Evolutionary conservation across 2,888 invertebrate genomes (phyloP).

Genomic region (Tenthredo distinguenda): DNA sequence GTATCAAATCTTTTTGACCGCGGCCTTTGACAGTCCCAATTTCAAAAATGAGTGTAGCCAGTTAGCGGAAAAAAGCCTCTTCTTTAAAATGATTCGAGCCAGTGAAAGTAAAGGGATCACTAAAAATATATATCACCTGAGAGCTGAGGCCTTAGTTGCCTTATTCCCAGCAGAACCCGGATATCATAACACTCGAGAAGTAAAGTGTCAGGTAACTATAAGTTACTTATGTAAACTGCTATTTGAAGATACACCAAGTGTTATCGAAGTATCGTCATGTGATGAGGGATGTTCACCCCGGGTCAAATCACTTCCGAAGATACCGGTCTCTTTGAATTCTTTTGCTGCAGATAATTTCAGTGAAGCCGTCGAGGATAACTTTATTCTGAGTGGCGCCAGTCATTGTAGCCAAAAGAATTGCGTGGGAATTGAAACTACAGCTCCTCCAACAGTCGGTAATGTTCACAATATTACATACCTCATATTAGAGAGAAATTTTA

Average conservation of each 20-base stretch:
- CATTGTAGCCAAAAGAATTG: conserved; percentile 3
- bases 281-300: conserved; percentile 6
- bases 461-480: not conserved
- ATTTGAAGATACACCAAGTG: conserved; percentile 14
- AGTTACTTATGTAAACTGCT: not conserved
- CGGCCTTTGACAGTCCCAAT: not conserved
- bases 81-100: conserved; percentile 4
- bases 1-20: not conserved
- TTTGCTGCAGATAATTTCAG: not conserved
- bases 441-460: not conserved
- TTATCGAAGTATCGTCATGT: conserved; percentile 7
- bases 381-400: not conserved
- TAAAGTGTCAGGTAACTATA: not conserved
- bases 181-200: not conserved
- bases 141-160: not conserved
- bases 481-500: not conserved
- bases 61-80: not conserved
- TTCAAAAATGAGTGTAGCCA: not conserved
- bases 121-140: not conserved
- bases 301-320: not conserved
- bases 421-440: not conserved
- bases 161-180: not conserved
- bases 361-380: conserved; percentile 8
- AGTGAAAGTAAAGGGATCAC: not conserved
- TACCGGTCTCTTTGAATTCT: not conserved